Evolutionary conservation across 2,888 invertebrate genomes (phyloP).

Genomic region (Argyresthia goedartella): DNA sequence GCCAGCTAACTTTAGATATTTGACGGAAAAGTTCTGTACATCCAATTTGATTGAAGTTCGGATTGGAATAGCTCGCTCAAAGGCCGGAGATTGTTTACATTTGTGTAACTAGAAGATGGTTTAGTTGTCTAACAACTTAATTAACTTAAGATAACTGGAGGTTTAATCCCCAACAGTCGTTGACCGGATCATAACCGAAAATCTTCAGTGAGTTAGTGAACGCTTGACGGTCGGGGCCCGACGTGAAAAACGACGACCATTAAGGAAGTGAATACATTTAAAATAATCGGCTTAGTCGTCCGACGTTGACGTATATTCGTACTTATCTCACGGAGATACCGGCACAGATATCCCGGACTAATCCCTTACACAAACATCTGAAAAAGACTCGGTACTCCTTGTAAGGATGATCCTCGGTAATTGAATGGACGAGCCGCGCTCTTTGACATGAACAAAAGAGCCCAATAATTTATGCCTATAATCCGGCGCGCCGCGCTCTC

Average conservation of each 20-base stretch:
- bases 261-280: slow-evolving; percentile 72
- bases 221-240: slow-evolving; percentile 35
- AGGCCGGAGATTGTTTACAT: background rate
- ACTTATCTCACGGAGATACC: slow-evolving; percentile 70
- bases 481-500: slow-evolving; percentile 54
- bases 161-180: slow-evolving; percentile 56
- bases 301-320: slow-evolving; percentile 71
- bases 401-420: slow-evolving; percentile 52
- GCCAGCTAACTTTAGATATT: background rate
- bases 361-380: slow-evolving; percentile 68
- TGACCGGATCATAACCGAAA: slow-evolving; percentile 69
- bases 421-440: slow-evolving; percentile 58
- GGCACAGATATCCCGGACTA: slow-evolving; percentile 65
- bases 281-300: slow-evolving; percentile 70
- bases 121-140: slow-evolving; percentile 33
- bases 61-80: background rate
- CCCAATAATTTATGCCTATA: slow-evolving; percentile 68
- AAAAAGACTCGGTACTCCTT: slow-evolving; percentile 66
- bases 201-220: slow-evolving; percentile 61
- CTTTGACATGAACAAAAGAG: slow-evolving; percentile 66
- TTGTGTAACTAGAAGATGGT: background rate
- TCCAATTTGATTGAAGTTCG: no score
- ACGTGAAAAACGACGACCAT: slow-evolving; percentile 69
- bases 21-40: background rate
- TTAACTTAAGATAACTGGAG: slow-evolving; percentile 46